Conservation (phyloP, 2,113 vertebrate genomes). For the Drymodes brunneopygia region DNA sequence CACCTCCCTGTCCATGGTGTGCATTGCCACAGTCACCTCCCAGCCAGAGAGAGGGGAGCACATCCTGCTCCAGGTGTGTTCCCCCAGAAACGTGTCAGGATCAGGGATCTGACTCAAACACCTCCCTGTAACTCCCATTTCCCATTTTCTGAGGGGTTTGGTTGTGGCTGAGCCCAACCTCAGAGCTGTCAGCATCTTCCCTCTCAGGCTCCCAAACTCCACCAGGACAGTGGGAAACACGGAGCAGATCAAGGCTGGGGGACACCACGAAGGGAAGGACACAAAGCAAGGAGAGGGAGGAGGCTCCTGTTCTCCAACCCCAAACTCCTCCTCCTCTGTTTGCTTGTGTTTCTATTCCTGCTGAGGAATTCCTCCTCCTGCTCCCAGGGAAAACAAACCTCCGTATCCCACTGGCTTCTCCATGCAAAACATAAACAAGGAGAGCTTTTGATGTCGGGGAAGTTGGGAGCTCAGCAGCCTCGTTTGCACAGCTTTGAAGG, state of each 20-base stretch:
- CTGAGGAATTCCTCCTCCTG: neutral
- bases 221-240: neutral
- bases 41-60: neutral
- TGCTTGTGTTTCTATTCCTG: neutral
- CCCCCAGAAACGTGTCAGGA: neutral
- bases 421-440: neutral
- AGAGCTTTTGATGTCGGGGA: neutral
- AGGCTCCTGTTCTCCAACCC: neutral
- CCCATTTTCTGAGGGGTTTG: neutral
- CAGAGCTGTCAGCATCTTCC: neutral
- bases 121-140: neutral
- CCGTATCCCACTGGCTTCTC: neutral
- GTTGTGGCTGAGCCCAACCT: neutral
- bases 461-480: neutral
- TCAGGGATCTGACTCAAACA: neutral
- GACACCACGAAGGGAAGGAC: neutral
- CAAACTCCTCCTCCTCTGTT: neutral
- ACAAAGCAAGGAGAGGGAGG: neutral
- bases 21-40: neutral
- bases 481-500: neutral
- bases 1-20: rapidly evolving
- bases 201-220: neutral
- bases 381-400: neutral
- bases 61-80: rapidly evolving
- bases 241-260: neutral